Base-by-base conservation (phyloP, 2,113 vertebrate genomes). In the Narcine bancroftii region DNA sequence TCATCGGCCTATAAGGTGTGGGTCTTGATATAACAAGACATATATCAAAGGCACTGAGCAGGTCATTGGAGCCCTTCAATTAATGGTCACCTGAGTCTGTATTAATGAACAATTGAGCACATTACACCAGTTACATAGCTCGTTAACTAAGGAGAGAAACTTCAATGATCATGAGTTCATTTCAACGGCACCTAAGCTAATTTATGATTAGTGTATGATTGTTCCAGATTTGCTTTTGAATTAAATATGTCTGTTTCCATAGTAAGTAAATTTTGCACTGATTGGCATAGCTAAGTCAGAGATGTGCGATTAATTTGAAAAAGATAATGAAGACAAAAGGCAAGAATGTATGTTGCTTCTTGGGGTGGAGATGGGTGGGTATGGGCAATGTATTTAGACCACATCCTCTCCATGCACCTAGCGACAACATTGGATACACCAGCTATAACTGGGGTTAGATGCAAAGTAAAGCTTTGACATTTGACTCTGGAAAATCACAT, bases 71-170 rank as follows among this genome's bases (percentile, higher is more conserved):
- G 63, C 87, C 63, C 36, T 42, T 69, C 87, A 91, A 91, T 91
- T 91, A 69, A 69, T 91, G 87, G 87, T 65, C 63, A 91, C 87
- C 87, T 33, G 60, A 11, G 36, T 66, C 65, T 63, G 42, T 91
- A 91, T 91, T 91, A 69, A 69, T 91, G 87, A 91, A 91, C 87
- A 91, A 45, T 45, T 91, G 87, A 69, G 19, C 87, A 66, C 65
- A 89, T 65, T 89, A 24, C 85, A 63, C 21, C 85, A 24, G 60
- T 89, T 89, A 89, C 36, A 91, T 69, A 91, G 87, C 87, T 45
- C 63, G 66, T 91, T 91, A 91, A 69, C 87, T 91, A 66, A 81
- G 56, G 66, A 66, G 6, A 65, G 60, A 47, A 91, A 60, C 36
- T 69, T 69, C 10, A 91, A 66, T 91, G 87, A 39, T 91, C 63